These are phyloP conservation scores for Cryptops parisi DNA, from an alignment of 2,888 invertebrate species.

Conservation along the genomic window DNA sequence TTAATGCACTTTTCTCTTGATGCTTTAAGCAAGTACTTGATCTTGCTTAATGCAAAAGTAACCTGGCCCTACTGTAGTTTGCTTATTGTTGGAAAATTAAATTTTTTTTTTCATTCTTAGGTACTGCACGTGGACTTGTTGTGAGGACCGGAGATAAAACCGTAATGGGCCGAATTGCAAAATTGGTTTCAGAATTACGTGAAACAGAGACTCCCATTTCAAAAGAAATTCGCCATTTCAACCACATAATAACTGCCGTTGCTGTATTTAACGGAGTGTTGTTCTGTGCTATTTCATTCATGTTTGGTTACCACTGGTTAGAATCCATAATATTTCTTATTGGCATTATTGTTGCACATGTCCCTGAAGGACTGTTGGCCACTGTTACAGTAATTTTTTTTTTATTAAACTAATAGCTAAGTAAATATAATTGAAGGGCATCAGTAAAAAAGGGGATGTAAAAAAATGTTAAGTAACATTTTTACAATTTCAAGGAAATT, in stretches of 20 bases:
- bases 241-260: slow-evolving; percentile 51
- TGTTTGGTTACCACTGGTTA: slow-evolving; percentile 48
- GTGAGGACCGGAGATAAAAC: slow-evolving; percentile 49
- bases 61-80: too few relatives aligned
- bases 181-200: slow-evolving; percentile 47
- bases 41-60: too few relatives aligned
- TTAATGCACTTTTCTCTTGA: too few relatives aligned
- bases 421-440: too few relatives aligned
- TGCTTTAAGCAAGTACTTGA: too few relatives aligned
- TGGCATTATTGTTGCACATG: slow-evolving; percentile 60
- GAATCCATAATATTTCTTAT: slow-evolving; percentile 51
- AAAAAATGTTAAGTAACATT: too few relatives aligned
- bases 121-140: slow-evolving; percentile 43
- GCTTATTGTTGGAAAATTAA: too few relatives aligned
- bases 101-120: too few relatives aligned
- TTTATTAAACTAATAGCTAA: too few relatives aligned
- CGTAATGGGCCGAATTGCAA: slow-evolving; percentile 56
- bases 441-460: too few relatives aligned
- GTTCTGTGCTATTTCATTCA: slow-evolving; percentile 54
- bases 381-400: slow-evolving; percentile 63
- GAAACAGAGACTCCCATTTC: slow-evolving; percentile 59
- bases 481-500: too few relatives aligned
- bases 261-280: slow-evolving; percentile 50
- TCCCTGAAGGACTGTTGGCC: slow-evolving; percentile 62
- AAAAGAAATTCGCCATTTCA: slow-evolving; percentile 58